Base-by-base conservation (phyloP, 2,888 invertebrate genomes). In the Cybosia mesomella region DNA sequence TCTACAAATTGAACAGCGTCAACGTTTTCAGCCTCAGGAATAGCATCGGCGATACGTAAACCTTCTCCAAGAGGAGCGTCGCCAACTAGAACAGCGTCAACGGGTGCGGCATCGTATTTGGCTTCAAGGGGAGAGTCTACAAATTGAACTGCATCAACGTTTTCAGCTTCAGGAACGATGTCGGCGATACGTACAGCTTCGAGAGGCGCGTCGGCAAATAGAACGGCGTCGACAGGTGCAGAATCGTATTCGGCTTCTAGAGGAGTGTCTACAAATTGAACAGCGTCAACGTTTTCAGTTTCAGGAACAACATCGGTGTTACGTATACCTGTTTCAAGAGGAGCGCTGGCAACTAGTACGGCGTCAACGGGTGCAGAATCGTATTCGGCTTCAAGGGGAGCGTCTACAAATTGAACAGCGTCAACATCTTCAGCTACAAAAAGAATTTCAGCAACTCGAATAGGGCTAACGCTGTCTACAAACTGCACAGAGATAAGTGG, bases 391-490 rank as follows among this genome's bases (percentile, higher is more conserved):
- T 64, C 61, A 39, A 55, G 39, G 8, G 77, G 8, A 18, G 68
- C 57, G 49, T 60, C 67, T 9, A 66, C 73, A 13, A 64, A 24
- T 22, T 55, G 36, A 21, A 68, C 68, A 7, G 64, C 11, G 21
- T 60, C 61, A 58, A 21, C 36, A 7, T 2, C 43, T 39, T 61
- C 34, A 15, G 13, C 21, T 0, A 21, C 21, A 11, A 75, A 69
- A 11, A 62, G 15, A 15, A 60, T 66, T 15, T 73, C 70, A 13
- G 62, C 73, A 7, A 36, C 61, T 22, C 70, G 72, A 7, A 68
- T 66, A 5, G 28, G 28, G 28, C 28, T n/a, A n/a, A n/a, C n/a
- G n/a, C n/a, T 28, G 2, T 67, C 73, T 7, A 73, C 68, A 24
- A 75, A 57, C 21, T 62, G 39, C 9, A 75, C 73, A 24, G 70